Conservation (phyloP, 2,888 invertebrate genomes). For the Electrophaes corylata region DNA sequence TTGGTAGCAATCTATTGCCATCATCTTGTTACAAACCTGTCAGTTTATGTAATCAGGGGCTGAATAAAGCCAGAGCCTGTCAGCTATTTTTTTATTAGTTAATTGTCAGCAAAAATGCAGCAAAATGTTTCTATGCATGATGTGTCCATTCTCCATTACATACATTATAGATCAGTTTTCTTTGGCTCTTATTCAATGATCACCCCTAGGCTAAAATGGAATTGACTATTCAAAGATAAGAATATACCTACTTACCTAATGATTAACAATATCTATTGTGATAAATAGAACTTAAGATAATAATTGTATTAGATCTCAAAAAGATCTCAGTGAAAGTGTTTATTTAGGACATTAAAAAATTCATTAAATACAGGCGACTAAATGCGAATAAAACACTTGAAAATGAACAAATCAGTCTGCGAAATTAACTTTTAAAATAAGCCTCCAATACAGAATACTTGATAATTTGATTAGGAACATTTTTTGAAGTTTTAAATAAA, state of each 20-base stretch:
- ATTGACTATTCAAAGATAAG: neutral
- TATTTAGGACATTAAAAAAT: neutral
- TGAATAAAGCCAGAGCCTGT: too few species aligned
- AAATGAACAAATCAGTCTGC: neutral
- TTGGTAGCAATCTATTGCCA: too few species aligned
- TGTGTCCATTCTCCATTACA: neutral
- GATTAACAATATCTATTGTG: conserved; percentile 1
- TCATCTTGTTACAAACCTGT: too few species aligned
- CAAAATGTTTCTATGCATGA: neutral
- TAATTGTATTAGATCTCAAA: neutral
- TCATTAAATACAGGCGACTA: neutral
- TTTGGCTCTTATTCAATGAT: neutral
- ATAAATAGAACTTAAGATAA: conserved; percentile 1
- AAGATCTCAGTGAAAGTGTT: neutral
- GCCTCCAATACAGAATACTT: neutral
- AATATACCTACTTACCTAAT: neutral
- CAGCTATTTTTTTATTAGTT: too few species aligned
- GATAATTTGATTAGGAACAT: neutral
- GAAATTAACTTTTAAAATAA: neutral
- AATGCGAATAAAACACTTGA: neutral
- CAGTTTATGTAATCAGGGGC: neutral
- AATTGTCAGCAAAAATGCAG: neutral
- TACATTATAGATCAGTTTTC: neutral
- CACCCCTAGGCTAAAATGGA: neutral
- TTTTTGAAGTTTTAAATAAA: conserved; percentile 2